Evolutionary conservation across 2,797 vertebrate genomes (phyloP).

Genomic region (Tragelaphus eurycerus): DNA sequence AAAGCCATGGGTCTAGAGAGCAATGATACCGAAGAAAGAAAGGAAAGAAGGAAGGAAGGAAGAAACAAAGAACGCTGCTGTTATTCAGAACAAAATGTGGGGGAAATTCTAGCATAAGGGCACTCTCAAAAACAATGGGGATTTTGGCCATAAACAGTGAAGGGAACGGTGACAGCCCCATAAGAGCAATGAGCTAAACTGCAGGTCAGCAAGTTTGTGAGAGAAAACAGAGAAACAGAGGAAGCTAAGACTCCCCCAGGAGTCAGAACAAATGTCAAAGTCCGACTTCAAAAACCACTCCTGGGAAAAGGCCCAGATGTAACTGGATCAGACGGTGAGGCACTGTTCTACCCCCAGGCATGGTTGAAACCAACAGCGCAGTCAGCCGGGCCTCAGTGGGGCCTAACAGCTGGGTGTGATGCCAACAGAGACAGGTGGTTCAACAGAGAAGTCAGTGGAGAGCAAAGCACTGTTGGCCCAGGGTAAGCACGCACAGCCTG

Average conservation of each 20-base stretch:
- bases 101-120: neutral
- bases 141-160: neutral
- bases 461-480: neutral
- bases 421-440: neutral
- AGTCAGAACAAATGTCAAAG: neutral
- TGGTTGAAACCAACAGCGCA: neutral
- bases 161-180: neutral
- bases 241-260: neutral
- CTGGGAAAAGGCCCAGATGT: neutral
- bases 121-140: neutral
- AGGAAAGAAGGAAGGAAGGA: no score
- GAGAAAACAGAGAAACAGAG: neutral
- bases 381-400: neutral
- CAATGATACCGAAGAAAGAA: rapidly evolving
- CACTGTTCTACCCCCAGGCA: neutral
- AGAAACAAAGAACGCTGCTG: neutral
- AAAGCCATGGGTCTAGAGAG: neutral
- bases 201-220: neutral
- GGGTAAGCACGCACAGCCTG: neutral
- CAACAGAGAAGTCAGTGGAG: neutral
- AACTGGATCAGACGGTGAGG: neutral
- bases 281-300: neutral
- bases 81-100: no score
- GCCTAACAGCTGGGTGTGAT: neutral
- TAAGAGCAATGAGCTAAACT: neutral